Evolutionary conservation across 2,888 invertebrate species (phyloP).

Genomic region (Prosapia bicincta): DNA sequence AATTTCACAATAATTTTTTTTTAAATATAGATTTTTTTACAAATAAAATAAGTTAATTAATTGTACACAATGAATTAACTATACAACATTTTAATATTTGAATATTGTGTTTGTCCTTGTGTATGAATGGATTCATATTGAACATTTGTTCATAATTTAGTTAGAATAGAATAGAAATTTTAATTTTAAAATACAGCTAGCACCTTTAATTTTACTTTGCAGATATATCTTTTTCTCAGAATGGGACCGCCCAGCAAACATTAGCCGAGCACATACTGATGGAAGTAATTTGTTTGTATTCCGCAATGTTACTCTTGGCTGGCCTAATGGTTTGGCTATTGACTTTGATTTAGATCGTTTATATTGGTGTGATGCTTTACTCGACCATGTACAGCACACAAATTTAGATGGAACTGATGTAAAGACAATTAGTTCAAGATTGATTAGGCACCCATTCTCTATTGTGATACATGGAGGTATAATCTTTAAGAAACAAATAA

Average conservation of each 20-base stretch:
- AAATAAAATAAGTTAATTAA: no score
- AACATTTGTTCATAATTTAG: no score
- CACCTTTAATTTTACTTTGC: conserved; percentile 21
- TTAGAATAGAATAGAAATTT: no score
- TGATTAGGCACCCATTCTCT: conserved; percentile 87
- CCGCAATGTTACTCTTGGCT: conserved; percentile 86
- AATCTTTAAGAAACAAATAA: no score
- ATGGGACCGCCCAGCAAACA: conserved; percentile 95
- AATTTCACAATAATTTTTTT: no score
- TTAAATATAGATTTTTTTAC: no score
- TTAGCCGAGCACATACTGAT: conserved; percentile 88
- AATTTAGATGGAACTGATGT: conserved; percentile 89
- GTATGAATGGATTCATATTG: no score
- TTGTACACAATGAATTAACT: no score
- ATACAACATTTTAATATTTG: no score
- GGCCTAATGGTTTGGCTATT: conserved; percentile 96
- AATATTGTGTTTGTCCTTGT: no score
- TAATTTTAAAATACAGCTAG: background rate
- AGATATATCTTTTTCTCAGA: conserved; percentile 90
- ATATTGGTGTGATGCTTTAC: conserved; percentile 96
- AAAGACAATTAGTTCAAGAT: conserved; percentile 78
- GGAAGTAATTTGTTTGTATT: conserved; percentile 85
- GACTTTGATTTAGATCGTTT: conserved; percentile 84
- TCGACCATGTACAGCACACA: conserved; percentile 95
- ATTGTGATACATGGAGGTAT: conserved; percentile 74